A percentile compares a stretch with the other conserved stretches of the same genome.
These are phyloP conservation scores for Acromyrmex charruanus DNA, from an alignment of 1,140 invertebrate genomes.

Conservation along the genomic window DNA sequence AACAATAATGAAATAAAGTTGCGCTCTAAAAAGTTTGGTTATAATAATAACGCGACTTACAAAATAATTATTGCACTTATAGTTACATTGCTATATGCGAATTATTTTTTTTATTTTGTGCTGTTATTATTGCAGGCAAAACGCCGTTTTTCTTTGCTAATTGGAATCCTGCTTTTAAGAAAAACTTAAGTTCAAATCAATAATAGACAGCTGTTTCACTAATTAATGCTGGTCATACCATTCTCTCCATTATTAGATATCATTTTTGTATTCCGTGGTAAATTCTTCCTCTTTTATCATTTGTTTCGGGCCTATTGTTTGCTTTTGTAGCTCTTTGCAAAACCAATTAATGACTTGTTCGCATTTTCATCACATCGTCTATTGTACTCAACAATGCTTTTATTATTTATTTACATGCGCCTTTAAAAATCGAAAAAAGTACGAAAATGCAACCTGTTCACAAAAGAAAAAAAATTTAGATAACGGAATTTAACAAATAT, in stretches of 20 bases:
- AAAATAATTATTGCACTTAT: background rate
- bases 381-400: conserved; percentile 8
- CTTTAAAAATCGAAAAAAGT: background rate
- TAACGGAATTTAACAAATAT: background rate
- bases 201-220: conserved; percentile 11
- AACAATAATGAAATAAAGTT: background rate
- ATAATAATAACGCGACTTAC: background rate
- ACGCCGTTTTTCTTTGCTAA: conserved; percentile 8
- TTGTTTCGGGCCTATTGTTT: background rate
- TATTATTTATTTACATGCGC: background rate
- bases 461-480: background rate
- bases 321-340: background rate
- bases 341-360: conserved; percentile 47
- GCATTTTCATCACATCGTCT: background rate
- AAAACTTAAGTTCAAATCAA: conserved; percentile 22
- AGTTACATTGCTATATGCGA: background rate
- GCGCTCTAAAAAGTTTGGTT: background rate
- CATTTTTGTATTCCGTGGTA: background rate
- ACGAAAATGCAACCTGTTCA: background rate
- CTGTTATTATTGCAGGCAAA: background rate
- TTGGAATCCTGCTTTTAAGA: conserved; percentile 39
- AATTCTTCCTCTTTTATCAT: background rate
- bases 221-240: conserved; percentile 53
- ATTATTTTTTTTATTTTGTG: conserved; percentile 2
- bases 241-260: conserved; percentile 55